Base-by-base conservation (phyloP, 2,113 vertebrate species). In the Ceyx melanurus region DNA sequence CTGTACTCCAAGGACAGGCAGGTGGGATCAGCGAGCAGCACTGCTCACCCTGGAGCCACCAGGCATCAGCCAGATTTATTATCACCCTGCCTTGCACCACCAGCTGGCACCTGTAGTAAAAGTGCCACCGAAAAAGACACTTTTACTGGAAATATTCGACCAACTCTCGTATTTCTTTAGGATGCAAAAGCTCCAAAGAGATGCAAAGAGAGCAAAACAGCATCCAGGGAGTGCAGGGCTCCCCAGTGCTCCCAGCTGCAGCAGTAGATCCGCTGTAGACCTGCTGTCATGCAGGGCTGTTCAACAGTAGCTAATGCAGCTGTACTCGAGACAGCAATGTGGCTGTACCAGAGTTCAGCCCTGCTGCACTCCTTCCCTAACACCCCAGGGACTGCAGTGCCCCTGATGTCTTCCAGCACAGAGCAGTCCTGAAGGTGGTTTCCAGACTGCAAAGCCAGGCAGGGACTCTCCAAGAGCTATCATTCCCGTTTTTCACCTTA, bases 291-390 rank as follows among this genome's bases (percentile, higher is more conserved):
- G 1, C 92, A 95, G 80, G 84, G 91, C 37, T 95, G 89, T 81
- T 94, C 90, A 95, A 96, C 94, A 88, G 90, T 25, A 95, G 89
- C 94, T 94, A 89, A 86, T 37, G 31, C 82, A 81, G 85, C 23
- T 67, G 84, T 74, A 56, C 71, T 4, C 68, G 57, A 88, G 89
- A 83, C 76, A 78, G 37, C 37, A 37, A 37, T 37, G 37, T 37
- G 37, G 37, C 37, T 37, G 37, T 10, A 37, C 37, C 37, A 37
- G 37, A 37, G 37, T 37, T 37, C 37, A 37, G 37, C 37, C 67
- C 82, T 37, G 37, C 75, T 46, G 66, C 84, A 90, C 0, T 17
- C 67, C 95, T 90, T 89, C 75, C 72, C 83, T 68, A 92, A 93
- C 76, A 92, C 66, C 80, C 94, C 91, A 96, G 93, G 74, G 68